Conservation (phyloP, 2,113 vertebrate genomes). For the Sardina pilchardus region DNA sequence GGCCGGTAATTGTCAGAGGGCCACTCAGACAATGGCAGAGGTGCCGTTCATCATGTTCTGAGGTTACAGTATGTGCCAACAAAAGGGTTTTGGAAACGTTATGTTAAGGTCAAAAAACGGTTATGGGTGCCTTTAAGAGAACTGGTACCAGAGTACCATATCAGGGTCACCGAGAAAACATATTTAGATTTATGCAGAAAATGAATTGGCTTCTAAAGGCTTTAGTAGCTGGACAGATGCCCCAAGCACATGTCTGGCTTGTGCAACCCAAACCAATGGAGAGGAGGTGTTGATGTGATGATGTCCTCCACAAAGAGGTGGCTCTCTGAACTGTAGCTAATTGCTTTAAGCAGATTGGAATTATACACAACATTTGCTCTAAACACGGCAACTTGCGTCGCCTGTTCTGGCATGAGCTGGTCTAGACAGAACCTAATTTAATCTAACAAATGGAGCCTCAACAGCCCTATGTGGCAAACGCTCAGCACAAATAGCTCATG, state of each 20-base stretch:
- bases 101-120: too few species aligned
- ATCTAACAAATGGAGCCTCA: neutral
- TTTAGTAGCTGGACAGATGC: neutral
- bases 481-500: conserved; percentile 2
- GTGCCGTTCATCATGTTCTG: too few species aligned
- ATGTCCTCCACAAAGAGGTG: conserved; percentile 16
- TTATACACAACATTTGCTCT: conserved; percentile 25
- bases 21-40: too few species aligned
- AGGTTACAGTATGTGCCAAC: too few species aligned
- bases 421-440: conserved; percentile 23
- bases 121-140: too few species aligned
- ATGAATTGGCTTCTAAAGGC: neutral
- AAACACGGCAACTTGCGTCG: neutral
- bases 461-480: neutral
- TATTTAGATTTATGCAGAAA: neutral
- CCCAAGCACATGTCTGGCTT: neutral
- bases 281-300: conserved; percentile 13
- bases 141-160: too few species aligned
- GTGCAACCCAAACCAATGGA: neutral
- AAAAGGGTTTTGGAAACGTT: too few species aligned
- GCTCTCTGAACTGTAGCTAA: conserved; percentile 31
- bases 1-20: too few species aligned
- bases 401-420: conserved; percentile 8
- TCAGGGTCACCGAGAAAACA: neutral
- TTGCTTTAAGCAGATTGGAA: conserved; percentile 31